Evolutionary conservation across 2,888 invertebrate genomes (phyloP).

Genomic region (Drosophila paramelanica): DNA sequence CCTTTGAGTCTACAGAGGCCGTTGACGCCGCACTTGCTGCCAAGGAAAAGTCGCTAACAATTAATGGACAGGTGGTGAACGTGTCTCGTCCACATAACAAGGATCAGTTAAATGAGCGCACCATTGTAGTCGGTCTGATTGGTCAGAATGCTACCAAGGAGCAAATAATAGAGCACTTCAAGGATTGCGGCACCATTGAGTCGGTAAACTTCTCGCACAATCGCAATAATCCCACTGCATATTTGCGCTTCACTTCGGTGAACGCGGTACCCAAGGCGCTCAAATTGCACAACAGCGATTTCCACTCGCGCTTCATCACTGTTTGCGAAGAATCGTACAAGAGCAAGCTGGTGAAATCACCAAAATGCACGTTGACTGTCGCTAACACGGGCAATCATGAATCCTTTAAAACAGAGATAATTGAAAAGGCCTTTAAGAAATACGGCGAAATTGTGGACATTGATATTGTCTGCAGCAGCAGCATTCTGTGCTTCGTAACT

Average conservation of each 20-base stretch:
- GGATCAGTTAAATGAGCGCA: slow-evolving; percentile 25
- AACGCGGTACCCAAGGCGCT: slow-evolving; percentile 44
- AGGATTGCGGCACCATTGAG: slow-evolving; percentile 66
- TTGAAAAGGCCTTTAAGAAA: slow-evolving; percentile 71
- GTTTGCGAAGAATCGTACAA: slow-evolving; percentile 38
- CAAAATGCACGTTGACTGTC: slow-evolving; percentile 56
- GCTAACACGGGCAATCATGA: slow-evolving; percentile 55
- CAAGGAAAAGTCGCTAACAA: slow-evolving; percentile 47
- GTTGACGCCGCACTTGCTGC: slow-evolving; percentile 67
- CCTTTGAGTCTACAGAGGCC: slow-evolving; percentile 56
- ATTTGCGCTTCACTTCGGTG: slow-evolving; percentile 50
- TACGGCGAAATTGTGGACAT: slow-evolving; percentile 63
- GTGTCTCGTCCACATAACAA: slow-evolving; percentile 5
- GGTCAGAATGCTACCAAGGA: slow-evolving; percentile 51
- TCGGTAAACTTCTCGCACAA: slow-evolving; percentile 44
- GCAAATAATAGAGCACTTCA: slow-evolving; percentile 55
- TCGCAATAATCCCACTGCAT: slow-evolving; percentile 46
- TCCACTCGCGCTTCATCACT: slow-evolving; percentile 62
- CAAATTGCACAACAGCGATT: slow-evolving; percentile 60
- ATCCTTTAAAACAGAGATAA: slow-evolving; percentile 27
- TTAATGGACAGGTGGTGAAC: slow-evolving; percentile 48
- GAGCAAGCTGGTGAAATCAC: slow-evolving; percentile 13
- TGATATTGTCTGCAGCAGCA: slow-evolving; percentile 63
- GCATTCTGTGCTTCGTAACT: slow-evolving; percentile 66
- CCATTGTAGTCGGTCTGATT: slow-evolving; percentile 54